Evolutionary conservation across 2,888 invertebrate genomes (phyloP).

Genomic region (Ommatoiulus sabulosus): DNA sequence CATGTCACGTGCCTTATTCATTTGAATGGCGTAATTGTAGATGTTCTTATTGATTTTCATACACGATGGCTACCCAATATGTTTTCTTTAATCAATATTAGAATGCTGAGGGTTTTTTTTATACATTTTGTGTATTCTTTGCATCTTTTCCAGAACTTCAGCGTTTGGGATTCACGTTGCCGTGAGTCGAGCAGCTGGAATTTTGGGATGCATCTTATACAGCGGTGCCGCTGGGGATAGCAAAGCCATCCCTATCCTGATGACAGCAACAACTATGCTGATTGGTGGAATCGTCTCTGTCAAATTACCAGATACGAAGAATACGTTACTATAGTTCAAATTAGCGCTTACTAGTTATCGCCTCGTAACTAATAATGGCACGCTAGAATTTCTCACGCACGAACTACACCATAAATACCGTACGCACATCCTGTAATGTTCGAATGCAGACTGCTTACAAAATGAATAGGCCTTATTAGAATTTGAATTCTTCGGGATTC

Average conservation of each 20-base stretch:
- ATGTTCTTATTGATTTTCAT: no score
- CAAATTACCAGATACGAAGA: conserved; percentile 69
- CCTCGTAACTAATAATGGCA: neutral
- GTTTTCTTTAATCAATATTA: neutral
- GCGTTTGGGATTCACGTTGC: conserved; percentile 69
- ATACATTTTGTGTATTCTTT: neutral
- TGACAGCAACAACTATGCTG: conserved; percentile 68
- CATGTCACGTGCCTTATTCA: no score
- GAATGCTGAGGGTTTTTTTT: neutral
- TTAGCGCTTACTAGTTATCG: neutral
- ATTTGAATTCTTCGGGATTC: neutral
- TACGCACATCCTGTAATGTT: neutral
- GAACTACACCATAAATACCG: neutral
- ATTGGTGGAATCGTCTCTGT: conserved; percentile 68
- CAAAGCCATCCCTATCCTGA: conserved; percentile 68
- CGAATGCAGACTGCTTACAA: neutral
- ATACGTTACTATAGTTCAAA: conserved; percentile 66
- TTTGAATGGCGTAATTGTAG: no score
- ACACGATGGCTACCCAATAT: no score
- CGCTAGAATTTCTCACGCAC: neutral
- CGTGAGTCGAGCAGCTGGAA: conserved; percentile 68
- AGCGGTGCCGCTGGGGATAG: conserved; percentile 68
- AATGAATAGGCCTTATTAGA: conserved; percentile 24
- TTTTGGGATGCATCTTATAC: conserved; percentile 69
- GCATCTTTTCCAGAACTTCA: conserved; percentile 66